phyloP scores from a whole-genome alignment of 2,797 vertebrate species.

The Rhinoraja longicauda region DNA sequence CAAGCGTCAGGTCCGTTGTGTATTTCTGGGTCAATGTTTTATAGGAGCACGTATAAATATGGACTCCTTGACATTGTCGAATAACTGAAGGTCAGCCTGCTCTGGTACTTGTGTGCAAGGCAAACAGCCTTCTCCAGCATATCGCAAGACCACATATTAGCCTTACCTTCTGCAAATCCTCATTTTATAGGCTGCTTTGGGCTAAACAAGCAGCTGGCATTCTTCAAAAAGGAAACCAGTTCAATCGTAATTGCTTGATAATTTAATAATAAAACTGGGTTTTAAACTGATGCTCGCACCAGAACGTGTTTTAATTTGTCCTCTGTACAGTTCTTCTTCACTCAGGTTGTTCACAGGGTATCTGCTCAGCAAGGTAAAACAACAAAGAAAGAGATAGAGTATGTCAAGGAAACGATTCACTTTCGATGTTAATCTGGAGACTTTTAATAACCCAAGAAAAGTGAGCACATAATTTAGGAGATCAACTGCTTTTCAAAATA shows the following conservation, averaged over 20 bases:
- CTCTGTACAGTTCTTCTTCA: background rate
- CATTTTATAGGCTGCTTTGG: background rate
- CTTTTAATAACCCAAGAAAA: background rate
- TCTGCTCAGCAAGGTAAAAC: background rate
- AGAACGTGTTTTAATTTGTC: background rate
- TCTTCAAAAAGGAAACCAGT: background rate
- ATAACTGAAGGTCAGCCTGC: background rate
- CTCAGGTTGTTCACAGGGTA: background rate
- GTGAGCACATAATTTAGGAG: background rate
- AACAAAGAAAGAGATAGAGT: background rate
- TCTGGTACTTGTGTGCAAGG: background rate
- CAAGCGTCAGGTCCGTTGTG: background rate
- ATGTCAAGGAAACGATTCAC: background rate
- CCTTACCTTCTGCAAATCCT: background rate
- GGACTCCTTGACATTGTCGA: background rate
- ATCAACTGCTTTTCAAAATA: background rate
- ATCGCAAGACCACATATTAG: background rate
- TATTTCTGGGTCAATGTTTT: background rate
- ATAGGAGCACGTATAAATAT: background rate
- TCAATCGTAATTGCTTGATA: background rate
- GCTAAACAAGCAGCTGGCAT: constrained; percentile 1
- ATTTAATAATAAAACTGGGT: background rate
- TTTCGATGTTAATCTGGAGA: background rate
- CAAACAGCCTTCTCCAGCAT: background rate
- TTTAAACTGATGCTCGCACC: background rate